These are phyloP conservation scores for Tribolium castaneum DNA, from an alignment of 1,140 invertebrate genomes.

Conservation along the genomic window DNA sequence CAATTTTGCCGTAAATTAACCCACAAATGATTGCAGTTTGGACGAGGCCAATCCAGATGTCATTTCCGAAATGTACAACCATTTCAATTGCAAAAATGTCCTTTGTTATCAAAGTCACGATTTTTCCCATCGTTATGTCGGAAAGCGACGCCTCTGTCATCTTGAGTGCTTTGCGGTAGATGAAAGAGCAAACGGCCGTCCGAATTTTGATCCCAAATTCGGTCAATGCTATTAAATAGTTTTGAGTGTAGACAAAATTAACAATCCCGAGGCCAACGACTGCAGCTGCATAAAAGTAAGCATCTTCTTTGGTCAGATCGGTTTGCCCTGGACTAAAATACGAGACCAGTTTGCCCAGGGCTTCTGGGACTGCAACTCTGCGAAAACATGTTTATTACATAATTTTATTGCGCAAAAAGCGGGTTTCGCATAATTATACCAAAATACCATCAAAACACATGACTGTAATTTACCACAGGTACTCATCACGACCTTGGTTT, in stretches of 20 bases:
- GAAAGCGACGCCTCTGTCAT: conserved; percentile 71
- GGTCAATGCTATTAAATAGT: conserved; percentile 78
- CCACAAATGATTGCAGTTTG: conserved; percentile 79
- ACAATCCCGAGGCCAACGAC: conserved; percentile 75
- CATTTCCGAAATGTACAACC: conserved; percentile 73
- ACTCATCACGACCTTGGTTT: not conserved
- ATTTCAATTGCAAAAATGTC: conserved; percentile 80
- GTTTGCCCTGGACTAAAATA: conserved; percentile 70
- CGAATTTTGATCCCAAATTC: conserved; percentile 79
- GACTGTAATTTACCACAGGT: not conserved
- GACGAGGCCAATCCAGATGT: conserved; percentile 78
- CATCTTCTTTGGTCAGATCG: conserved; percentile 62
- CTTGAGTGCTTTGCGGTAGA: conserved; percentile 82
- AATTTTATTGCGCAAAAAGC: not conserved
- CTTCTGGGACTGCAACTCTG: conserved; percentile 78
- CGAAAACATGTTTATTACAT: conserved; percentile 51
- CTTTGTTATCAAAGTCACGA: conserved; percentile 89
- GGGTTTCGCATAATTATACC: not conserved
- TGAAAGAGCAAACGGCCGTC: conserved; percentile 80
- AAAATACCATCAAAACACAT: not conserved
- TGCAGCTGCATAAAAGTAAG: conserved; percentile 76
- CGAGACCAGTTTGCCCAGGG: conserved; percentile 74
- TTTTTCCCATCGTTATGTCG: conserved; percentile 82
- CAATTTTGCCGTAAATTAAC: conserved; percentile 80
- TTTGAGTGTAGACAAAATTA: conserved; percentile 79